Conservation (phyloP, 2,113 vertebrate genomes). For the Chrysochloris asiatica region DNA sequence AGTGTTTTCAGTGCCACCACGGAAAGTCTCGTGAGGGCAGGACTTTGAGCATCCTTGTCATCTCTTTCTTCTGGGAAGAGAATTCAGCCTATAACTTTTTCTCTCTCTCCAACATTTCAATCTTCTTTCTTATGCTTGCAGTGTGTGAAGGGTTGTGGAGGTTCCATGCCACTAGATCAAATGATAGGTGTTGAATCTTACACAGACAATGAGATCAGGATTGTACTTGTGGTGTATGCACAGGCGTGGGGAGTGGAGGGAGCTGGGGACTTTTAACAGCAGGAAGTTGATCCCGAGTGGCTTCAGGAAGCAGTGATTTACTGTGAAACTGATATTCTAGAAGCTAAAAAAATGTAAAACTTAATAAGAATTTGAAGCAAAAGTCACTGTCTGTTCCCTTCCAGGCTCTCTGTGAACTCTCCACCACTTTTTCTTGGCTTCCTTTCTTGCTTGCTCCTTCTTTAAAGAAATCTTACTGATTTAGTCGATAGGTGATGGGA, state of each 20-base stretch:
- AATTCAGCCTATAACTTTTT: neutral
- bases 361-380: neutral
- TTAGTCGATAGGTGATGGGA: neutral
- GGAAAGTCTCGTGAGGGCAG: neutral
- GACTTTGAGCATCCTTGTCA: too few species aligned
- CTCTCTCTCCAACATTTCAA: neutral
- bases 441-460: neutral
- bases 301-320: neutral
- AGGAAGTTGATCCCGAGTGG: neutral
- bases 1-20: fast-evolving
- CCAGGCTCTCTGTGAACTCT: neutral
- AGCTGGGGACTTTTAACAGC: neutral
- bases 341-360: neutral
- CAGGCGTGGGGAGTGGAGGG: neutral
- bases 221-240: too few species aligned
- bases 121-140: neutral
- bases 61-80: neutral
- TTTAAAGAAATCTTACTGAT: neutral
- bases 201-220: neutral
- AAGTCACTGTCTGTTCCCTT: fast-evolving
- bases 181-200: neutral
- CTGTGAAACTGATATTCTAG: neutral
- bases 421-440: neutral
- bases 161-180: neutral
- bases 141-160: neutral